These are phyloP conservation scores for Sarcophaga carnaria DNA, from an alignment of 2,888 invertebrate species.

Conservation along the genomic window DNA sequence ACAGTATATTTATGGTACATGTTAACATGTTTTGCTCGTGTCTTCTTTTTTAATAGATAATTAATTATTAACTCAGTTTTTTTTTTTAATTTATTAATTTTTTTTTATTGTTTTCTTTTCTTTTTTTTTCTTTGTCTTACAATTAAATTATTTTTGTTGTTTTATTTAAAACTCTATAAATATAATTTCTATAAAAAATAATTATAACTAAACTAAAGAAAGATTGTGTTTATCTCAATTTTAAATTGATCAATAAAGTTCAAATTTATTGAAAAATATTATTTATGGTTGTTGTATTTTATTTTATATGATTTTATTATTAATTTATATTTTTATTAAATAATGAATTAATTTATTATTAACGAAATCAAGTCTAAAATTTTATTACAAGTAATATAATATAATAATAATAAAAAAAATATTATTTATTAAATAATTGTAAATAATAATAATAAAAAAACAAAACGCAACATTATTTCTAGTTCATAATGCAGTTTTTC, in stretches of 20 bases:
- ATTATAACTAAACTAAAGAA: constrained; percentile 69
- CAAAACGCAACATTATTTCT: constrained; percentile 33
- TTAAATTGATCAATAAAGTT: constrained; percentile 61
- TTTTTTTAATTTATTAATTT: constrained; percentile 26
- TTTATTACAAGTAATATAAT: constrained; percentile 28
- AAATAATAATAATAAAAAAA: constrained; percentile 18
- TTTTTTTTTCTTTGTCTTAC: constrained; percentile 43
- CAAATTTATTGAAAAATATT: constrained; percentile 59
- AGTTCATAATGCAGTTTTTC: constrained; percentile 15
- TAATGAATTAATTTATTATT: constrained; percentile 32
- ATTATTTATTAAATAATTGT: constrained; percentile 26
- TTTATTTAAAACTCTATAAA: constrained; percentile 65
- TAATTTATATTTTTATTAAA: constrained; percentile 4
- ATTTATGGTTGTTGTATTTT: constrained; percentile 32
- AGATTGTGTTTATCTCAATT: constrained; percentile 54
- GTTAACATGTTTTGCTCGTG: too few relatives aligned
- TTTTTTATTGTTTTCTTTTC: constrained; percentile 34
- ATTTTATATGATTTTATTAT: constrained; percentile 30
- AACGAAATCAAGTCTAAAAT: constrained; percentile 54
- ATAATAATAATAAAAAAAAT: constrained; percentile 25
- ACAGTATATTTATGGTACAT: too few relatives aligned
- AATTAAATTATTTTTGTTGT: constrained; percentile 46
- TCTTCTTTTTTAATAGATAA: neutral
- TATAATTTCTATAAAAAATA: constrained; percentile 70
- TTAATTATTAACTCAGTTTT: constrained; percentile 3